A percentile compares a stretch with the other conserved stretches of the same genome.
phyloP scores from a whole-genome alignment of 2,113 vertebrate species.

The Dermatemys mawii region DNA sequence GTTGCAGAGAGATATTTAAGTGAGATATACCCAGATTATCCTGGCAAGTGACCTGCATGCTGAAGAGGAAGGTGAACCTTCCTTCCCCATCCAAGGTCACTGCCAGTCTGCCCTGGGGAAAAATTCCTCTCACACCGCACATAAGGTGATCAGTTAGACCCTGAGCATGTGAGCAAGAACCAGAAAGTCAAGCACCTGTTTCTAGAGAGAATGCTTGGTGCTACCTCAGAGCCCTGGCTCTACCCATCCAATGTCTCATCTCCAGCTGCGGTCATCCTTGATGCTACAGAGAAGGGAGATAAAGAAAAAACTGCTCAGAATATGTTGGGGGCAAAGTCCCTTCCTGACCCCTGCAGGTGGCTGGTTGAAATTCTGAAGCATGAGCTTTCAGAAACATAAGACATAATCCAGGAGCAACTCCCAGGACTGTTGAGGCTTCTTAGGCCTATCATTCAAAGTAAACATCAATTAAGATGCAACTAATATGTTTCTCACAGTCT shows the following conservation, averaged over 20 bases:
- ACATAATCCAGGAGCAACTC: not conserved
- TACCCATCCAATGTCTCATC: not conserved
- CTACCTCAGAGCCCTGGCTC: not conserved
- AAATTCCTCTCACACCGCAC: no score
- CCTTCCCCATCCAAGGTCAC: not conserved
- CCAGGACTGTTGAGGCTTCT: not conserved
- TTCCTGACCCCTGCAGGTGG: not conserved
- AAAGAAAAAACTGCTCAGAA: not conserved
- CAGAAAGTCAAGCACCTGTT: not conserved
- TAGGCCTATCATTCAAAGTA: not conserved
- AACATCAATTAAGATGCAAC: not conserved
- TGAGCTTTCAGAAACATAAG: not conserved
- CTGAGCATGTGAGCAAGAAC: not conserved
- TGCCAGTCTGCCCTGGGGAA: no score
- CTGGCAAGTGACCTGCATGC: not conserved
- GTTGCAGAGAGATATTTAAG: not conserved
- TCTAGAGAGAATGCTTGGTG: not conserved
- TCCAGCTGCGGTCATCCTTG: not conserved
- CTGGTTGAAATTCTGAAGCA: not conserved
- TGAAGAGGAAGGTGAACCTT: not conserved
- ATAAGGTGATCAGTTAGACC: not conserved
- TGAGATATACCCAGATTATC: not conserved
- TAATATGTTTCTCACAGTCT: fast-evolving
- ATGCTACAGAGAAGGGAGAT: not conserved
- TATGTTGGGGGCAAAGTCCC: not conserved